Conservation (phyloP, 2,113 vertebrate genomes). For the Microtus montanus region DNA sequence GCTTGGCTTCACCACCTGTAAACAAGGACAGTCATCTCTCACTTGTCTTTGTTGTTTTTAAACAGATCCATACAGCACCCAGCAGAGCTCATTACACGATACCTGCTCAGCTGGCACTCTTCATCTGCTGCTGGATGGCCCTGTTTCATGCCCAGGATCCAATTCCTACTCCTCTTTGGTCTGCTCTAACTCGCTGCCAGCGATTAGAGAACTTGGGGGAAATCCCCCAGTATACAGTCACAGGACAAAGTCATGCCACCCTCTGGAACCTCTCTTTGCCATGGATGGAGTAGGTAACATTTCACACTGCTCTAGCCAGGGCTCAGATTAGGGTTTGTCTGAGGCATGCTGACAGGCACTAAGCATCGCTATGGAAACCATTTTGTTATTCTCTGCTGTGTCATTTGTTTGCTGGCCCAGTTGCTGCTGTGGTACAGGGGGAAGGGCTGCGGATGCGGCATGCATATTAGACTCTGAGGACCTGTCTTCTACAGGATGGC, state of each 20-base stretch:
- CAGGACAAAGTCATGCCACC: not conserved
- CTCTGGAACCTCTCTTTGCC: not conserved
- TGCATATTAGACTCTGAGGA: not conserved
- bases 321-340: constrained; percentile 36
- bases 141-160: not conserved
- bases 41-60: not conserved
- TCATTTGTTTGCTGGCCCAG: constrained; percentile 62
- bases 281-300: constrained; percentile 17
- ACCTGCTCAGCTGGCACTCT: not conserved
- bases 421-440: not conserved
- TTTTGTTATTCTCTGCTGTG: constrained; percentile 55
- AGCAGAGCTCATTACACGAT: not conserved
- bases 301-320: not conserved
- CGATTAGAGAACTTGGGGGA: not conserved
- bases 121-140: not conserved
- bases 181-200: not conserved
- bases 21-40: not conserved
- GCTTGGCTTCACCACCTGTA: not conserved
- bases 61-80: not conserved
- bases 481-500: not conserved
- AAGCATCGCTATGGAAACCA: constrained; percentile 62
- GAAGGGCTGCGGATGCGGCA: not conserved
- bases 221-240: not conserved
- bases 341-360: constrained; percentile 38
- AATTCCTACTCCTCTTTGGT: not conserved